A percentile compares a stretch with the other conserved stretches of the same genome.
These are phyloP conservation scores for Parus major DNA, from an alignment of 2,113 vertebrate species.

Conservation along the genomic window DNA sequence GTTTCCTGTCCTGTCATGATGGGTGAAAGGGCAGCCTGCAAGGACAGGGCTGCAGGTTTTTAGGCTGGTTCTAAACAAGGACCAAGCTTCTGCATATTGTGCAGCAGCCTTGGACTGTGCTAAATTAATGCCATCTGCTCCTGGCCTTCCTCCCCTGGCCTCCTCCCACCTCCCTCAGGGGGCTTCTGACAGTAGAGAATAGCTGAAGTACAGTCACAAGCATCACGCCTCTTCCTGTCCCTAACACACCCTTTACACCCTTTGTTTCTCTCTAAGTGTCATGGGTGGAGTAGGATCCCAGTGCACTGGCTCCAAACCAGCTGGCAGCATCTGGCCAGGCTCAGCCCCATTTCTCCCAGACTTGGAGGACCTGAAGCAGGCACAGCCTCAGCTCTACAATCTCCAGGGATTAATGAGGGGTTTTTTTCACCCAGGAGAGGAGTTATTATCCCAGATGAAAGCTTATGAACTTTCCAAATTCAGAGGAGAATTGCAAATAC, in stretches of 20 bases:
- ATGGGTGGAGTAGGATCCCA: conserved; percentile 63
- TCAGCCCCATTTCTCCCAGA: not conserved
- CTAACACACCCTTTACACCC: conserved; percentile 68
- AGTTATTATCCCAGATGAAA: not conserved
- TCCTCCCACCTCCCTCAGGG: conserved; percentile 62
- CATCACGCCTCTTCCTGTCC: conserved; percentile 65
- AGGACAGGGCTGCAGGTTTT: not conserved
- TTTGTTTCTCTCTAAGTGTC: conserved; percentile 68
- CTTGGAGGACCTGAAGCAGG: not conserved
- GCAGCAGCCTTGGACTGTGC: conserved; percentile 15
- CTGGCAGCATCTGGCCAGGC: conserved; percentile 42
- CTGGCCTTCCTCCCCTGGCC: conserved; percentile 52
- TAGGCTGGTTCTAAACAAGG: not conserved
- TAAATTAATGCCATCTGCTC: conserved; percentile 64
- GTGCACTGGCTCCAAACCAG: conserved; percentile 37
- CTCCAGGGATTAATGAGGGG: not conserved
- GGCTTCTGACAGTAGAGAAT: conserved; percentile 65
- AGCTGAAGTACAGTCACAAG: conserved; percentile 66
- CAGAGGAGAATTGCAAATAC: not conserved
- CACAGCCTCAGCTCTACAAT: not conserved
- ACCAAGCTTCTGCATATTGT: not conserved
- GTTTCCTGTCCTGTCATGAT: not conserved
- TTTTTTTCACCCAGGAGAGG: not conserved
- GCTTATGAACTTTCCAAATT: not conserved
- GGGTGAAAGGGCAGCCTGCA: not conserved